Percentiles rank a stretch among this genome's conserved stretches.
These are phyloP conservation scores for Penaeus vannamei DNA, from an alignment of 1,140 invertebrate genomes.

Conservation along the genomic window DNA sequence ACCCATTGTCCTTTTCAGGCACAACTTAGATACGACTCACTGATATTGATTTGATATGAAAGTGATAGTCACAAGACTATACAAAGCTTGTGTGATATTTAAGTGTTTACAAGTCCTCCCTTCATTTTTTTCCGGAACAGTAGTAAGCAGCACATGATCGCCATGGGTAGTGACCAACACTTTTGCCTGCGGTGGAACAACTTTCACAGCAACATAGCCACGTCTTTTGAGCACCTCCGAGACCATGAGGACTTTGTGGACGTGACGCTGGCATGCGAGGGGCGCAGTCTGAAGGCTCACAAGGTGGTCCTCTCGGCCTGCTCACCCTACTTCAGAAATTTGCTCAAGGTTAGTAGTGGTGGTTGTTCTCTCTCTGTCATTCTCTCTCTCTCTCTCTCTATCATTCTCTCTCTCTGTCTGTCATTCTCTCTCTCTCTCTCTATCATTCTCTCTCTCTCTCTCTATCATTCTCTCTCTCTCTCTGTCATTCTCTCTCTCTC, in stretches of 20 bases:
- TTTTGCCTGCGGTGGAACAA: constrained; percentile 91
- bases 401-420: background rate
- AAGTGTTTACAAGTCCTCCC: background rate
- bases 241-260: constrained; percentile 90
- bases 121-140: constrained; percentile 25
- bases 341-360: constrained; percentile 79
- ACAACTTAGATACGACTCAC: too few species aligned
- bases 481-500: background rate
- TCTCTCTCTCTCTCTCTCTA: constrained; percentile 21
- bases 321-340: constrained; percentile 79
- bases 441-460: background rate
- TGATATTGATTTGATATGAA: too few species aligned
- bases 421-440: background rate
- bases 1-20: too few species aligned
- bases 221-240: constrained; percentile 87
- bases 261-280: constrained; percentile 90
- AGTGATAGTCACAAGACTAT: too few species aligned
- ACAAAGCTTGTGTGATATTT: background rate
- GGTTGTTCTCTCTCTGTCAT: constrained; percentile 20
- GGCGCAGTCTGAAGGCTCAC: constrained; percentile 88
- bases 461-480: background rate
- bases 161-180: constrained; percentile 70
- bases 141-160: constrained; percentile 66
- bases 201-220: constrained; percentile 87
- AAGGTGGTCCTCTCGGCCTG: constrained; percentile 80